These are phyloP conservation scores for Gopherus flavomarginatus DNA, from an alignment of 2,113 vertebrate genomes.

Conservation along the genomic window DNA sequence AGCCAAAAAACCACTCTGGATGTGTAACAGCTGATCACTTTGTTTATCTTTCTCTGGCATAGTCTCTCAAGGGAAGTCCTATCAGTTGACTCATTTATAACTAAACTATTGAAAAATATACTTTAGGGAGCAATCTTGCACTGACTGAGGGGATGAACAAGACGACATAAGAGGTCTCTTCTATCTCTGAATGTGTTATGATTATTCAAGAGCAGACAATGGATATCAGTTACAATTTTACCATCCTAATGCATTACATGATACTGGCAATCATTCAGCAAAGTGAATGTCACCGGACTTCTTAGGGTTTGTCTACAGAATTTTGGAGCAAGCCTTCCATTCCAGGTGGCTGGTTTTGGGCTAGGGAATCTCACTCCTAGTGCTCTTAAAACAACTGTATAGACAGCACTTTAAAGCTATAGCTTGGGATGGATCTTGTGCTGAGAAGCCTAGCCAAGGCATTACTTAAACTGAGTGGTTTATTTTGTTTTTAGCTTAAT, in stretches of 20 bases:
- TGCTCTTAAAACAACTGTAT: not conserved
- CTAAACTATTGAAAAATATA: not conserved
- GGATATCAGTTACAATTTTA: not conserved
- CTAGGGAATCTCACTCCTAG: not conserved
- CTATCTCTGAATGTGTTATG: not conserved
- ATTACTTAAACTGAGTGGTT: not conserved
- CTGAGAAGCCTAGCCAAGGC: not conserved
- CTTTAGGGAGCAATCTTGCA: not conserved
- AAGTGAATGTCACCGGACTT: not conserved
- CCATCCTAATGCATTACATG: not conserved
- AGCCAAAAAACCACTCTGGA: not conserved
- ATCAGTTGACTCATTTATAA: not conserved
- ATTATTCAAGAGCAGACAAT: not conserved
- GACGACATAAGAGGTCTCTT: not conserved
- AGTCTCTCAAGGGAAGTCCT: not conserved
- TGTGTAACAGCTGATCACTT: not conserved
- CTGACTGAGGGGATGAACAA: not conserved
- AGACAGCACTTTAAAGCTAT: not conserved
- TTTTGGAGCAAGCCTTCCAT: not conserved
- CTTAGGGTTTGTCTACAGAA: not conserved
- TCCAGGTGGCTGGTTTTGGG: not conserved
- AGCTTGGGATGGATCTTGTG: not conserved
- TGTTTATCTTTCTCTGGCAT: not conserved
- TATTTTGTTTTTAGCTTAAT: not conserved
- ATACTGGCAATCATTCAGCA: not conserved